Evolutionary conservation across 2,888 invertebrate genomes (phyloP), one percentile per base, ranked within the genome.

Genomic region (Calliopum simillimum): DNA sequence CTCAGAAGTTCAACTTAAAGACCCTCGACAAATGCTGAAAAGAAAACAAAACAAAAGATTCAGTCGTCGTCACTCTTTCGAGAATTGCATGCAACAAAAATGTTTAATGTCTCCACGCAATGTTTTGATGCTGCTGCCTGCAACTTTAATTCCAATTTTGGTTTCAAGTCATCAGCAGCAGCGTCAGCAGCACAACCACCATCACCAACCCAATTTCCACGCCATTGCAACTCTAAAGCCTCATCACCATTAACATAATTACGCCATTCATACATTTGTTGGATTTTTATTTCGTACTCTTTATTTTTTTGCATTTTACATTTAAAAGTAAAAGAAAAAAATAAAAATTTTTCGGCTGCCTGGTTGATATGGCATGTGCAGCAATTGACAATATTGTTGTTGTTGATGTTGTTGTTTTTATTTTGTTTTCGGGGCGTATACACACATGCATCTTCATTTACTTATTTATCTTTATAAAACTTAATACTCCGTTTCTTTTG

Each of bases 181-280:
- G 62, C 64, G 65, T 56, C 65, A 55, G 51, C 61, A 65, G 62
- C 68, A 44, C 44, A 47, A 61, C 58, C 62, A 67, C 16, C 49
- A 53, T 23, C 47, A 44, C 47, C 33, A 56, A 41, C 33, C 16
- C 25, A 58, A 41, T 43, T 16, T 51, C 46, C 25, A 25, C 56
- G 41, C 19, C 47, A 56, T 76, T 77, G 75, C 21, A 69, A 46
- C 43, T 41, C 61, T 33, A 51, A 33, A 61, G 46, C 69, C 56
- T 46, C 68, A 71, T 69, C 69, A 69, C 68, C 73, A 72, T 75
- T 76, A 74, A 76, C 69, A 70, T 75, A 75, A 74, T 76, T 75
- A 70, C 73, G 73, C 59, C 73, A 73, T 71, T 73, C 68, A 73
- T 71, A 72, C 70, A 69, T 71, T 73, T 73, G 59, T 46, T 43